These are phyloP conservation scores for Trogon surrucura DNA, from an alignment of 2,113 vertebrate genomes.

Conservation along the genomic window DNA sequence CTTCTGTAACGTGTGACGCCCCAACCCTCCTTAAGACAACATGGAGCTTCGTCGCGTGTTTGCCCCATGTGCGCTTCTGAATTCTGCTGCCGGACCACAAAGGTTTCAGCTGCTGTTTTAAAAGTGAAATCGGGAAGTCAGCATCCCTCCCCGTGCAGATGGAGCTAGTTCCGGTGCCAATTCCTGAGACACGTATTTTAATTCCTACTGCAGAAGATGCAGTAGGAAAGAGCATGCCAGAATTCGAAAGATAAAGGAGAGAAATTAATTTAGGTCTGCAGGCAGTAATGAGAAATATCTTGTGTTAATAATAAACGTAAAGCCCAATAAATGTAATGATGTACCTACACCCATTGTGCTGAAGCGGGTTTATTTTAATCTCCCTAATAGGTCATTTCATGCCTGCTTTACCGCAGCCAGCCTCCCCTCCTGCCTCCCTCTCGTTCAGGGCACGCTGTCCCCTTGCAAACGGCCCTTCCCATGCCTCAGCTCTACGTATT, in stretches of 20 bases:
- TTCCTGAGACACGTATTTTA: not conserved
- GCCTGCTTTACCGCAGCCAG: not conserved
- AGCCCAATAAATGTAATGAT: not conserved
- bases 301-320: not conserved
- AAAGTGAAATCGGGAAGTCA: accelerated
- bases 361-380: not conserved
- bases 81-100: accelerated
- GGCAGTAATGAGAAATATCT: not conserved
- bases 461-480: not conserved
- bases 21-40: not conserved
- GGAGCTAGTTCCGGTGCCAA: accelerated
- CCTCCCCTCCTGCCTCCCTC: not conserved
- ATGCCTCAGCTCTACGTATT: not conserved
- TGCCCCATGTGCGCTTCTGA: accelerated
- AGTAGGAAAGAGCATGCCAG: accelerated
- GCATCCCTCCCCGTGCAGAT: accelerated
- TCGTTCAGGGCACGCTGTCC: not conserved
- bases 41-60: accelerated
- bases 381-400: not conserved
- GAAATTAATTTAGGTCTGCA: not conserved
- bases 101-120: accelerated
- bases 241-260: not conserved
- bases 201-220: not conserved
- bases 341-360: not conserved
- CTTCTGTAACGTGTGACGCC: not conserved